Conservation (phyloP, 1,140 invertebrate genomes). For the Steinernema feltiae region DNA sequence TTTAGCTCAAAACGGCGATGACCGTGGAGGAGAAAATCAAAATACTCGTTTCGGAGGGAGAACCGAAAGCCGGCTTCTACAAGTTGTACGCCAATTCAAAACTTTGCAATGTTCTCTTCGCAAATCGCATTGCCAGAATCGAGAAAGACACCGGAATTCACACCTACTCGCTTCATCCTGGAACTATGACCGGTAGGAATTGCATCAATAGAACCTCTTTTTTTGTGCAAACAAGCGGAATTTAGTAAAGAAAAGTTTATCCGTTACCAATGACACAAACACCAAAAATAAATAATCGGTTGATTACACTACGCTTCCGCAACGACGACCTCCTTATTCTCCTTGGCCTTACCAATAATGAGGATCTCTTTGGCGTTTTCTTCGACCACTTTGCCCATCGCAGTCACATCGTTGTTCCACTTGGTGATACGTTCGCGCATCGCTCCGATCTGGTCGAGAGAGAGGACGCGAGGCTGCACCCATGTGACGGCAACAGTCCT, state of each 20-base stretch:
- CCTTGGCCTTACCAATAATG: conserved; percentile 31
- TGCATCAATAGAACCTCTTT: not conserved
- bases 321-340: no score
- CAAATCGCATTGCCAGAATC: conserved; percentile 70
- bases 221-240: no score
- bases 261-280: no score
- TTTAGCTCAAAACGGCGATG: conserved; percentile 57
- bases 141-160: conserved; percentile 69
- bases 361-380: conserved; percentile 46
- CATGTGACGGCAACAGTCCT: conserved; percentile 75
- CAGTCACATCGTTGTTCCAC: conserved; percentile 36
- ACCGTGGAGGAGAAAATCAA: conserved; percentile 57
- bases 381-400: conserved; percentile 38
- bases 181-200: conserved; percentile 64
- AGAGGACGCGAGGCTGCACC: conserved; percentile 84
- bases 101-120: conserved; percentile 78
- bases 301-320: no score
- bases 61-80: conserved; percentile 69
- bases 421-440: conserved; percentile 41
- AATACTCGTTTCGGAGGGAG: conserved; percentile 62
- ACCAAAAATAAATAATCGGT: no score
- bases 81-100: conserved; percentile 80
- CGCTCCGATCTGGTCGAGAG: conserved; percentile 61
- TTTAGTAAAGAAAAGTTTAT: no score
- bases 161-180: conserved; percentile 79